These are phyloP conservation scores for Ceratitis capitata DNA, from an alignment of 1,140 invertebrate genomes.

Conservation along the genomic window DNA sequence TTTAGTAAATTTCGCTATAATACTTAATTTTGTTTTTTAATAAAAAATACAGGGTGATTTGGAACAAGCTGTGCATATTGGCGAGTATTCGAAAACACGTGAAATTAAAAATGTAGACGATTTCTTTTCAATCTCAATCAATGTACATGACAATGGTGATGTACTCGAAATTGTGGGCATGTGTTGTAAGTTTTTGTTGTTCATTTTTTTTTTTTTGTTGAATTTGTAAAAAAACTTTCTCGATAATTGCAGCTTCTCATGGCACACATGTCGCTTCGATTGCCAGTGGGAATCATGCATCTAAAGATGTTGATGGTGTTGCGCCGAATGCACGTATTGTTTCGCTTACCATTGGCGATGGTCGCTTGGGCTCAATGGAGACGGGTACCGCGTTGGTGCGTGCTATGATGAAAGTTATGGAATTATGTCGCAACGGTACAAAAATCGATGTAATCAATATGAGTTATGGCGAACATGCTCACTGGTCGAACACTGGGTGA, in stretches of 20 bases:
- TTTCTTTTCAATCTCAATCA: constrained; percentile 90
- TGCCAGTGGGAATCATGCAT: constrained; percentile 90
- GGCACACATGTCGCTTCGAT: constrained; percentile 98
- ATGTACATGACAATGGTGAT: constrained; percentile 93
- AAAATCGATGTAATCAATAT: constrained; percentile 94
- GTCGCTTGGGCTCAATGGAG: constrained; percentile 91
- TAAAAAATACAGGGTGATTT: constrained; percentile 74
- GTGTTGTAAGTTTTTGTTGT: constrained; percentile 91
- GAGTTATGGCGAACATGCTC: constrained; percentile 95
- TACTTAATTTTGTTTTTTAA: not conserved
- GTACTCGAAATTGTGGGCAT: constrained; percentile 92
- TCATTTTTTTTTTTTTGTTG: constrained; percentile 4
- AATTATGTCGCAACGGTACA: constrained; percentile 70
- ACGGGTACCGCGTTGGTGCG: constrained; percentile 91
- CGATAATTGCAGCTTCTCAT: constrained; percentile 79
- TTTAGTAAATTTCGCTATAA: too few relatives aligned
- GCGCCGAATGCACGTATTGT: constrained; percentile 97
- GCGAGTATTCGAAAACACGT: constrained; percentile 85
- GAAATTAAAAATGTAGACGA: constrained; percentile 86
- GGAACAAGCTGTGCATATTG: constrained; percentile 77
- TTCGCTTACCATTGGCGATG: constrained; percentile 92
- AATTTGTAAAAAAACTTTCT: not conserved
- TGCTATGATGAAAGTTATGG: constrained; percentile 89
- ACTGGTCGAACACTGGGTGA: constrained; percentile 91
- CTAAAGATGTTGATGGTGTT: constrained; percentile 91